phyloP scores from a whole-genome alignment of 1,140 invertebrate genomes.

The Drosophila nannoptera region DNA sequence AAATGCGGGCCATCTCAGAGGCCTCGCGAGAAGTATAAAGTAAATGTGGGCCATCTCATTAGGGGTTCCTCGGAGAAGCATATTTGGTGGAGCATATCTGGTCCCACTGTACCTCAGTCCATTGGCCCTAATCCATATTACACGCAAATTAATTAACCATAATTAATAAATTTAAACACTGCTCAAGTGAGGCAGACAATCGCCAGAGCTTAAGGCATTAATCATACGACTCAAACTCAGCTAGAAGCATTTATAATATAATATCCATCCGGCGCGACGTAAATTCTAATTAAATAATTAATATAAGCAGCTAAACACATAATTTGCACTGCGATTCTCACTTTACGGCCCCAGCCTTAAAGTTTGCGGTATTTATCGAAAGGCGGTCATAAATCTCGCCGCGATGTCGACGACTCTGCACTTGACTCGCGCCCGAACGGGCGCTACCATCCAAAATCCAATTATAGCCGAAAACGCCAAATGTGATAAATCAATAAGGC shows the following conservation, averaged over 20 bases:
- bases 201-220: slow-evolving; percentile 37
- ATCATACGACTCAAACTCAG: slow-evolving; percentile 19
- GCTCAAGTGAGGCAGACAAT: slow-evolving; percentile 32
- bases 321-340: slow-evolving; percentile 42
- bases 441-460: slow-evolving; percentile 24
- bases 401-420: slow-evolving; percentile 30
- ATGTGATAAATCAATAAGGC: slow-evolving; percentile 70
- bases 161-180: slow-evolving; percentile 66
- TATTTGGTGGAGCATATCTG: background rate
- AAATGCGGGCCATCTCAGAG: background rate
- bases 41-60: no score
- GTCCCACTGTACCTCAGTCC: background rate
- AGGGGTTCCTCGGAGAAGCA: no score
- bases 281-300: slow-evolving; percentile 61
- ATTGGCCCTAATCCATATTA: slow-evolving; percentile 3
- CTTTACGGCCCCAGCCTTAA: background rate
- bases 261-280: slow-evolving; percentile 29
- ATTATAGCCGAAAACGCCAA: slow-evolving; percentile 58
- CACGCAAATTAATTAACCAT: slow-evolving; percentile 55
- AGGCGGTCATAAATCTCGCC: slow-evolving; percentile 27
- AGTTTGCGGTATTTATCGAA: background rate
- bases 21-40: no score
- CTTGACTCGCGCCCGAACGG: slow-evolving; percentile 31
- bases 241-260: slow-evolving; percentile 2
- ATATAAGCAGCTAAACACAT: slow-evolving; percentile 42